These are phyloP conservation scores for Carlito syrichta DNA, from an alignment of 2,113 vertebrate species.

Conservation along the genomic window DNA sequence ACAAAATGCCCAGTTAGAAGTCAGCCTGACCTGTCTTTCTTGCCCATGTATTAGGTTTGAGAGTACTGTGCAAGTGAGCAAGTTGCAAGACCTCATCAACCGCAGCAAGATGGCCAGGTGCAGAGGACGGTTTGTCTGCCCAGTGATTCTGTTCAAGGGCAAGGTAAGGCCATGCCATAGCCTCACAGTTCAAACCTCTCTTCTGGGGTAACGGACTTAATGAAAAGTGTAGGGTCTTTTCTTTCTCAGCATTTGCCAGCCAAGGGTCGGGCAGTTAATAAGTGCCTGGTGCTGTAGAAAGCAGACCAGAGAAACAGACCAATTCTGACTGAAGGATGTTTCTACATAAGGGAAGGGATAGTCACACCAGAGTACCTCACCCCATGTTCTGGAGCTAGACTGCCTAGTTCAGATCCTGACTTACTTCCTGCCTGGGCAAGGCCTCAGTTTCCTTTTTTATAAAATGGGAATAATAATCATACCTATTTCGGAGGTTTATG, in stretches of 20 bases:
- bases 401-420: background rate
- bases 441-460: background rate
- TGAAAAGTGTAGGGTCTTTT: background rate
- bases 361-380: background rate
- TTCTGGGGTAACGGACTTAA: background rate
- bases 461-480: background rate
- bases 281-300: background rate
- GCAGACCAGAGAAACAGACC: background rate
- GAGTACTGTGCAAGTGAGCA: slow-evolving; percentile 92
- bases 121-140: slow-evolving; percentile 96
- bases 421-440: background rate
- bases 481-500: background rate
- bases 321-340: background rate
- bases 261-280: background rate
- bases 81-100: slow-evolving; percentile 95
- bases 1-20: background rate
- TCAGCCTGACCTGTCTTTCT: background rate
- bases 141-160: slow-evolving; percentile 97
- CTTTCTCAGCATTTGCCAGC: background rate
- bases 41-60: slow-evolving; percentile 87
- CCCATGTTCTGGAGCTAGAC: background rate
- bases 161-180: slow-evolving; percentile 86
- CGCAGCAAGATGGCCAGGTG: slow-evolving; percentile 97
- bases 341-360: background rate
- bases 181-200: background rate